Conservation (phyloP, 2,797 vertebrate genomes). For the Odontamblyopus rebecca region DNA sequence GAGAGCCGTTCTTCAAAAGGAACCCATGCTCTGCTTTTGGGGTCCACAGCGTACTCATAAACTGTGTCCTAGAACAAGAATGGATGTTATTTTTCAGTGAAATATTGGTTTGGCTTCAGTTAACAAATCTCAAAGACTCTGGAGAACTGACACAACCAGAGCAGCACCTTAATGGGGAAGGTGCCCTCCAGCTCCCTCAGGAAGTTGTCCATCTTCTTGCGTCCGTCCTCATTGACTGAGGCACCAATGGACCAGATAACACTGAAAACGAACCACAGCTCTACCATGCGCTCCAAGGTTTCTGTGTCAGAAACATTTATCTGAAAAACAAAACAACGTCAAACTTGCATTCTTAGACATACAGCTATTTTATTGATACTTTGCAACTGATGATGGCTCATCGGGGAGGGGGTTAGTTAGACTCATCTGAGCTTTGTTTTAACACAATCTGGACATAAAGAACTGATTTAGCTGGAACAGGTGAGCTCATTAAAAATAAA, state of each 20-base stretch:
- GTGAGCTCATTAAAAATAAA: too few species aligned
- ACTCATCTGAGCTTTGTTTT: background rate
- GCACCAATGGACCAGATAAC: slow-evolving; percentile 85
- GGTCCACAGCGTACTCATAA: slow-evolving; percentile 88
- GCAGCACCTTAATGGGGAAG: slow-evolving; percentile 67
- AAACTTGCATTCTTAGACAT: background rate
- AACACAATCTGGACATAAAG: background rate
- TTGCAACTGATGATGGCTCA: background rate
- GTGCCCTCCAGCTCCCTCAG: slow-evolving; percentile 78
- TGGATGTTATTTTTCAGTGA: background rate
- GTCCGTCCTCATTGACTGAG: slow-evolving; percentile 82
- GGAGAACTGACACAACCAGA: background rate
- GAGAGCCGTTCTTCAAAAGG: slow-evolving; percentile 85
- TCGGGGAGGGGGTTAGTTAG: background rate
- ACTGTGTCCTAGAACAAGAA: slow-evolving; percentile 80
- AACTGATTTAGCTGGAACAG: too few species aligned
- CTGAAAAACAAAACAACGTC: slow-evolving; percentile 10
- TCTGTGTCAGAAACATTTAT: slow-evolving; percentile 46
- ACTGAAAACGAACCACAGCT: slow-evolving; percentile 82
- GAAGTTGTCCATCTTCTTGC: slow-evolving; percentile 80
- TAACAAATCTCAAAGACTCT: background rate
- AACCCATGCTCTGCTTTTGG: slow-evolving; percentile 83
- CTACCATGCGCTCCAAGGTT: slow-evolving; percentile 51
- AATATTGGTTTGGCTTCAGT: background rate
- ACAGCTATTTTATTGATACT: background rate